phyloP scores from a whole-genome alignment of 2,888 invertebrate genomes.

The Idaea dimidiata region DNA sequence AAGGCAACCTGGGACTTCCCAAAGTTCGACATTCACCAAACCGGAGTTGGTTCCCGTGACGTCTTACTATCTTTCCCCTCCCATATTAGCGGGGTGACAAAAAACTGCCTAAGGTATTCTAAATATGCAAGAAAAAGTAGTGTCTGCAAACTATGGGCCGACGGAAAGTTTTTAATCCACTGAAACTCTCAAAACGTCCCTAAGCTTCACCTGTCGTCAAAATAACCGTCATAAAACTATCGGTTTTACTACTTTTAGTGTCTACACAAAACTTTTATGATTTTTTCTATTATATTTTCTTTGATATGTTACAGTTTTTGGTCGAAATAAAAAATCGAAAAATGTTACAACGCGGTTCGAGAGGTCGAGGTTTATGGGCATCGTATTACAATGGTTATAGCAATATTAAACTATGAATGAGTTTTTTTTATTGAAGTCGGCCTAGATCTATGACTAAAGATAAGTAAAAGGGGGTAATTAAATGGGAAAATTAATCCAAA shows the following conservation, averaged over 20 bases:
- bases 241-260: slow-evolving; percentile 39
- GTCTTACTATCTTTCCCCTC: too few relatives aligned
- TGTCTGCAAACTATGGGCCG: not conserved
- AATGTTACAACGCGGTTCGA: not conserved
- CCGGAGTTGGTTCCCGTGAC: too few relatives aligned
- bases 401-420: not conserved
- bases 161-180: not conserved
- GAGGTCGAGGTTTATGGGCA: not conserved
- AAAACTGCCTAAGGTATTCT: not conserved
- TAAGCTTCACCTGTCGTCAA: slow-evolving; percentile 58
- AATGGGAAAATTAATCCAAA: too few relatives aligned
- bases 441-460: not conserved
- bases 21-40: too few relatives aligned
- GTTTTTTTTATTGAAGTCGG: not conserved
- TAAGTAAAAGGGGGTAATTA: not conserved
- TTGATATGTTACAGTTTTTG: slow-evolving; percentile 1
- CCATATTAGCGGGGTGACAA: too few relatives aligned
- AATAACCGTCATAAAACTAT: slow-evolving; percentile 62
- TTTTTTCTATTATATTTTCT: not conserved
- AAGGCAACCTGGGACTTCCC: too few relatives aligned
- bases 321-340: not conserved
- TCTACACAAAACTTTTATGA: not conserved
- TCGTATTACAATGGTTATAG: not conserved
- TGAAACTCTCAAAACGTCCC: slow-evolving; percentile 14
- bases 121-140: too few relatives aligned